Evolutionary conservation across 2,888 invertebrate species (phyloP).

Genomic region (Carpatolechia fugitivella): DNA sequence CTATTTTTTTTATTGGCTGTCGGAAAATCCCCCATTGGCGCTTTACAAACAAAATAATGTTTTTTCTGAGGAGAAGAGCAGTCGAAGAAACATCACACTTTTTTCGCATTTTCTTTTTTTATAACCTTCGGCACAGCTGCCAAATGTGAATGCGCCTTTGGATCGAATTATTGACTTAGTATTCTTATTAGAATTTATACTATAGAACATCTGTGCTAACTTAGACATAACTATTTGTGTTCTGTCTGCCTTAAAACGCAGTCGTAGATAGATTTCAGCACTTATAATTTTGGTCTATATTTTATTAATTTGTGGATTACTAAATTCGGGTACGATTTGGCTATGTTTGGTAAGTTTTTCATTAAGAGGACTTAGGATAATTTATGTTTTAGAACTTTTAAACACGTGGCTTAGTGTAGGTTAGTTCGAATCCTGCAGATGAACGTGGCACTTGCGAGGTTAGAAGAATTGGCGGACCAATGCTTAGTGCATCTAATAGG

Average conservation of each 20-base stretch:
- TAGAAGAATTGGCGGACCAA: too few relatives aligned
- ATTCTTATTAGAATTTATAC: constrained; percentile 21
- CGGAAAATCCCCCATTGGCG: too few relatives aligned
- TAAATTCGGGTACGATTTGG: background rate
- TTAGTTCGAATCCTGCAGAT: too few relatives aligned
- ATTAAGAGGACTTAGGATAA: background rate
- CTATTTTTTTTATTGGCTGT: too few relatives aligned
- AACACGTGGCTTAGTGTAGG: too few relatives aligned
- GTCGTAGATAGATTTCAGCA: background rate
- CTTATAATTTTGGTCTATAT: background rate
- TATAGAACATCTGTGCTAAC: constrained; percentile 23
- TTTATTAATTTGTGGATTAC: background rate
- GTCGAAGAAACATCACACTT: too few relatives aligned
- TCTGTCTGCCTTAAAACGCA: background rate
- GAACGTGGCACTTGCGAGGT: too few relatives aligned
- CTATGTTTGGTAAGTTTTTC: background rate
- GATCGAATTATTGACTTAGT: constrained; percentile 6
- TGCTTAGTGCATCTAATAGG: too few relatives aligned
- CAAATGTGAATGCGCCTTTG: background rate
- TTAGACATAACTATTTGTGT: constrained; percentile 19
- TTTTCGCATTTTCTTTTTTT: too few relatives aligned
- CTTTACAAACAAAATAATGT: too few relatives aligned
- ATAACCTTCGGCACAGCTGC: background rate
- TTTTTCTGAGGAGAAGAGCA: too few relatives aligned
- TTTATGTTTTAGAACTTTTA: too few relatives aligned